Conservation (phyloP, 2,113 vertebrate species). For the Mesembrinibis cayennensis region DNA sequence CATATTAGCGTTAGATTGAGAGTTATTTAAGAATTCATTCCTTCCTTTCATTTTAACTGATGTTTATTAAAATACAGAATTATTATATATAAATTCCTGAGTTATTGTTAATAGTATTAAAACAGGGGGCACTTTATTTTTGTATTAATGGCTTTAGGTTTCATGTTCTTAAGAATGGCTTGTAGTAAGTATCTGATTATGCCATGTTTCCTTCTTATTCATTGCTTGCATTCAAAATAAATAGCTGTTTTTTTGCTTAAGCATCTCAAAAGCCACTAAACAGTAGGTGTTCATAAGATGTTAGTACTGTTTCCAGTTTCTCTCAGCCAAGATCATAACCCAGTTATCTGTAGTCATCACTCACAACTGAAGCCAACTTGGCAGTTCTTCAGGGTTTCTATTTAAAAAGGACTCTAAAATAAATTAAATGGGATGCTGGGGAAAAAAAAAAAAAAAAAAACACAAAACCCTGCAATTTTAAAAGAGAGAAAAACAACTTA, state of each 20-base stretch:
- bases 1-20: background rate
- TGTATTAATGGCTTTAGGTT: background rate
- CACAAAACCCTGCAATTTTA: background rate
- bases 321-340: background rate
- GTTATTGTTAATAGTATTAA: background rate
- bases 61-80: background rate
- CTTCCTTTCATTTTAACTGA: background rate
- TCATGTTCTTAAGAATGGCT: background rate
- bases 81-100: background rate
- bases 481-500: background rate
- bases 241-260: background rate
- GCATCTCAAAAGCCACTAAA: background rate
- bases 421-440: background rate
- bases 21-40: background rate
- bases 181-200: background rate
- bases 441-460: background rate
- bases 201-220: background rate
- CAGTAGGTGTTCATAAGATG: background rate
- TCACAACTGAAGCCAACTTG: conserved; percentile 6
- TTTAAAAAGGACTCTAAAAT: conserved; percentile 9
- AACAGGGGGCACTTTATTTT: background rate
- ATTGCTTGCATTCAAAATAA: background rate
- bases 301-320: background rate
- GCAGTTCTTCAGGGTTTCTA: background rate
- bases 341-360: conserved; percentile 25